Evolutionary conservation across 2,888 invertebrate genomes (phyloP), one percentile per base, ranked within the genome.

Genomic region (Andrena trimmerana): DNA sequence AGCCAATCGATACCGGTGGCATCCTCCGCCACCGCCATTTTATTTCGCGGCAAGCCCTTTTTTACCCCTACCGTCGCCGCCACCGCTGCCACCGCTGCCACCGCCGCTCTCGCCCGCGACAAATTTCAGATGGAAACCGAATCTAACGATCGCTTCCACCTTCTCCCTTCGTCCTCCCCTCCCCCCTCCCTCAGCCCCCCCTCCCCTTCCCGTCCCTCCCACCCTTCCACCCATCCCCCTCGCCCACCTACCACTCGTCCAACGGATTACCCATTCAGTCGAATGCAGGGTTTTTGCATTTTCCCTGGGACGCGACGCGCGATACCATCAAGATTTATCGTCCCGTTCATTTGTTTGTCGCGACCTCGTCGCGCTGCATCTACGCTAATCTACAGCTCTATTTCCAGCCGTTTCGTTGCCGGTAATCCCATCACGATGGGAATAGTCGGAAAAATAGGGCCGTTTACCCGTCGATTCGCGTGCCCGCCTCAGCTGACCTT

Each of bases 1-100:
- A 87, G 82, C 88, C 88, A 92, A 93, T 93, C 92, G 92, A 93
- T 93, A 92, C 90, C 87, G 90, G 87, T 89, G 83, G 84, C 89
- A 88, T 90, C 86, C 89, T 76, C 83, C 88, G 83, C 77, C 75
- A 87, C 90, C 91, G 91, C 92, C 93, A 93, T 93, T 93, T 92
- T 92, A 92, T 92, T 90, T 86, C 86, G 83, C 86, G 84, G 81
- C 83, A 62, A 76, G 89, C 88, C 86, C 89, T 90, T 90, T 89
- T 87, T 87, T 74, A 67, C 81, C 70, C 70, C 81, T 29, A 70
- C 69, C 73, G 68, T 63, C 68, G 3, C 52, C 29, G 2, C 27
- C 59, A 10, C 62, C 69, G 54, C 42, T 36, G 29, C 29, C 29
- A 29, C 29, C 29, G 29, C 29, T 31, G 10, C 68, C 48, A 0